These are phyloP conservation scores for Calameuta idolon DNA, from an alignment of 2,888 invertebrate genomes.

Conservation along the genomic window DNA sequence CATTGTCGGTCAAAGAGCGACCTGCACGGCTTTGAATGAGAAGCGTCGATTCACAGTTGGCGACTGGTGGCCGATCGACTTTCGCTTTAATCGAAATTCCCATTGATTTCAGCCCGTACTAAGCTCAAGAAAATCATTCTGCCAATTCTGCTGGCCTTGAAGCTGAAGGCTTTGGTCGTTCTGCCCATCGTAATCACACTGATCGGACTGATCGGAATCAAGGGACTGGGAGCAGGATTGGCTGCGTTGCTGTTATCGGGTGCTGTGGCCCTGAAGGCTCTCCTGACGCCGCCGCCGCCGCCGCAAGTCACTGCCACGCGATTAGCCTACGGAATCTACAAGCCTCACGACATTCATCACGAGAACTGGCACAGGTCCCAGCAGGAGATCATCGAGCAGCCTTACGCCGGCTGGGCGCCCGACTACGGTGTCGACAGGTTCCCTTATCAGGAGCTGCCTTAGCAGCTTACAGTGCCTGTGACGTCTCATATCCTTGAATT, in stretches of 20 bases:
- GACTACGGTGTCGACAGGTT: conserved; percentile 57
- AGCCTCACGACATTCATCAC: conserved; percentile 60
- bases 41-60: too few relatives aligned
- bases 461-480: neutral
- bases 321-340: conserved; percentile 58
- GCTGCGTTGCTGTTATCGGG: conserved; percentile 74
- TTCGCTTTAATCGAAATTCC: too few relatives aligned
- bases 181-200: conserved; percentile 73
- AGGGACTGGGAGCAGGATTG: conserved; percentile 74
- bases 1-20: too few relatives aligned
- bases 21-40: too few relatives aligned
- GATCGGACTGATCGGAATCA: conserved; percentile 75
- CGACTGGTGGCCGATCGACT: too few relatives aligned
- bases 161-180: conserved; percentile 73
- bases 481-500: neutral
- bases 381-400: conserved; percentile 53
- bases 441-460: conserved; percentile 56
- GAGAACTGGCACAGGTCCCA: conserved; percentile 65
- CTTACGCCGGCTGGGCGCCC: conserved; percentile 59
- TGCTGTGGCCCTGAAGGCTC: conserved; percentile 58
- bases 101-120: conserved; percentile 66
- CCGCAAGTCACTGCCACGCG: conserved; percentile 52
- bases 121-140: conserved; percentile 74
- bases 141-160: conserved; percentile 74
- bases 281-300: conserved; percentile 50